Evolutionary conservation across 2,113 vertebrate species (phyloP).

Genomic region (Mobula birostris): DNA sequence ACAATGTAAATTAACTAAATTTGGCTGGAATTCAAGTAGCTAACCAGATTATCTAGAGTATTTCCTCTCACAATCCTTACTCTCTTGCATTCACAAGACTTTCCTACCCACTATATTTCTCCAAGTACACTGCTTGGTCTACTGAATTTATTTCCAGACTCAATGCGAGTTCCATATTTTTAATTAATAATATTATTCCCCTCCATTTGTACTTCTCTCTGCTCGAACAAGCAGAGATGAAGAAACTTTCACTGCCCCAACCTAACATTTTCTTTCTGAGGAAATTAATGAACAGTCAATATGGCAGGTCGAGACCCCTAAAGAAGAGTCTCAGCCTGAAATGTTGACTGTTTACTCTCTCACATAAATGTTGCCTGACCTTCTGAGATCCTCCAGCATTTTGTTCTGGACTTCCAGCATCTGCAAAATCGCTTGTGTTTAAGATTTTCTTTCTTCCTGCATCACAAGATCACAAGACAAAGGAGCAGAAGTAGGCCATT

Average conservation of each 20-base stretch:
- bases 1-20: background rate
- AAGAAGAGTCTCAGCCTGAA: too few species aligned
- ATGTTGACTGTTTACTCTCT: too few species aligned
- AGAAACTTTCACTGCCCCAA: background rate
- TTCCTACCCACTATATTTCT: background rate
- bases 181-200: background rate
- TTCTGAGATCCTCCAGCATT: too few species aligned
- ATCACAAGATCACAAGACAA: too few species aligned
- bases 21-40: background rate
- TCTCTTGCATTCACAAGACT: background rate
- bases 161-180: background rate
- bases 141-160: background rate
- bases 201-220: background rate
- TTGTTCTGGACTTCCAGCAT: too few species aligned
- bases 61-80: background rate
- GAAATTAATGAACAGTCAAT: too few species aligned
- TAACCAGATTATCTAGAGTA: background rate
- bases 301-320: too few species aligned
- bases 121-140: background rate
- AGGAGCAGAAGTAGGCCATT: too few species aligned
- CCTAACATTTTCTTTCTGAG: background rate
- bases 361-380: too few species aligned
- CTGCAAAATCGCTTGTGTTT: too few species aligned
- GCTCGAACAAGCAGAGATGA: background rate
- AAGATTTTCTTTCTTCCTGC: too few species aligned